phyloP scores from a whole-genome alignment of 2,888 invertebrate genomes.

The Blera fallax region DNA sequence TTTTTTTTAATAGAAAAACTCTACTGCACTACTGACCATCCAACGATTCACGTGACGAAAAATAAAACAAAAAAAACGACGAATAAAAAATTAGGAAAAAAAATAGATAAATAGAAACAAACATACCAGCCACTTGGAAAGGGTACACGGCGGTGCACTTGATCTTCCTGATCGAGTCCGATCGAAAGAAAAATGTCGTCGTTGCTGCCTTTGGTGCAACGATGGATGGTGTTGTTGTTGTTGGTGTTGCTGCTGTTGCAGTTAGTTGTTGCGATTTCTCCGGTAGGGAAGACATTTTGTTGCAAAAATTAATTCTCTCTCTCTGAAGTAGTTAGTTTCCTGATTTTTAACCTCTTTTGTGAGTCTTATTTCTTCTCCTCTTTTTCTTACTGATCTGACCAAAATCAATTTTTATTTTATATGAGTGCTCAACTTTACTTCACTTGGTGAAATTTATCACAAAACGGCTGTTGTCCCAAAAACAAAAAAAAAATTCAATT shows the following conservation, averaged over 20 bases:
- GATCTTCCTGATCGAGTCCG: constrained; percentile 66
- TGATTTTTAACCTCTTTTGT: background rate
- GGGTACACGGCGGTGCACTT: constrained; percentile 67
- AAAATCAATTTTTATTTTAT: constrained; percentile 6
- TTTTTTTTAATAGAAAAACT: background rate
- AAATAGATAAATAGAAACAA: constrained; percentile 1
- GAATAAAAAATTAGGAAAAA: background rate
- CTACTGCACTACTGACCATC: background rate
- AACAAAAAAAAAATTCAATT: background rate
- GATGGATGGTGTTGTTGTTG: constrained; percentile 26
- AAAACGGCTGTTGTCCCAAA: constrained; percentile 36
- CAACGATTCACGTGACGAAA: constrained; percentile 1
- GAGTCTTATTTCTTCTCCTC: background rate
- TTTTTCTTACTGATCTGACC: background rate
- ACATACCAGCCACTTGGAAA: constrained; percentile 70
- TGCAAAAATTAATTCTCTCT: background rate
- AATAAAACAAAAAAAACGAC: background rate
- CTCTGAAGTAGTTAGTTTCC: background rate
- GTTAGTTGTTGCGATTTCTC: constrained; percentile 62
- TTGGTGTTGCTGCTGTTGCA: constrained; percentile 26
- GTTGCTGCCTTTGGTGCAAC: constrained; percentile 38
- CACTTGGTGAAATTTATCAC: constrained; percentile 67
- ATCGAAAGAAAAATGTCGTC: constrained; percentile 62
- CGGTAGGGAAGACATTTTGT: constrained; percentile 68
- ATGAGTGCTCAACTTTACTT: constrained; percentile 51